Base-by-base conservation (phyloP, 2,797 vertebrate genomes). In the Esox masquinongy region DNA sequence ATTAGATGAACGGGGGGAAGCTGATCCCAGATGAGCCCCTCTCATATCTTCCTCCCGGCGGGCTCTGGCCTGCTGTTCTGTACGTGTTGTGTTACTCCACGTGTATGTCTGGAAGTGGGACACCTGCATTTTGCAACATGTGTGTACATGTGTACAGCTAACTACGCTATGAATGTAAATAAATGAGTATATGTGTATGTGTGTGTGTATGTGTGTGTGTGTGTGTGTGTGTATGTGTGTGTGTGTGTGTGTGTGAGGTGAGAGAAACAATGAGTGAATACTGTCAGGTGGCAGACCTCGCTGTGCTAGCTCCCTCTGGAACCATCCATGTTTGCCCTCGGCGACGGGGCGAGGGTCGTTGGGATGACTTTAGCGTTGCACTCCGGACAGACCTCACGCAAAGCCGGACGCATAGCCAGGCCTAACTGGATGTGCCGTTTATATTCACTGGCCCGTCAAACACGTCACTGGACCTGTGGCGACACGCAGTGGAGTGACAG, bases 301-400 rank as follows among this genome's bases (percentile, higher is more conserved):
- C 89, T 91, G 90, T 87, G 91, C 91, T 90, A 93, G 91, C 87
- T 93, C 90, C 90, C 92, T 91, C 90, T 92, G 90, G 90, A 93
- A 90, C 90, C 92, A 94, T 93, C 92, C 93, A 93, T 91, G 90
- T 84, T 84, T 87, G 84, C 86, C 88, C 88, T 89, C 87, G 88
- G 78, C 71, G 16, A 12, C 6, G 83, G 85, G 85, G 85, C 74
- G 85, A 89, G 79, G 75, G 24, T n/a, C 15, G 83, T 83, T 83
- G 77, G 87, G 87, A 89, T 91, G 88, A 91, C 91, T 90, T 90
- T 84, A 91, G 88, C 90, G 87, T 88, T 90, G 90, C 91, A 93
- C 90, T 88, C 86, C 86, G 93, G 89, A 91, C 89, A 91, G 91
- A 92, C 91, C 74, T 87, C 88, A 86, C 83, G 82, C 83, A 92